Evolutionary conservation across 2,113 vertebrate species (phyloP), one percentile per base, ranked within the genome.

Genomic region (Dermatemys mawii): DNA sequence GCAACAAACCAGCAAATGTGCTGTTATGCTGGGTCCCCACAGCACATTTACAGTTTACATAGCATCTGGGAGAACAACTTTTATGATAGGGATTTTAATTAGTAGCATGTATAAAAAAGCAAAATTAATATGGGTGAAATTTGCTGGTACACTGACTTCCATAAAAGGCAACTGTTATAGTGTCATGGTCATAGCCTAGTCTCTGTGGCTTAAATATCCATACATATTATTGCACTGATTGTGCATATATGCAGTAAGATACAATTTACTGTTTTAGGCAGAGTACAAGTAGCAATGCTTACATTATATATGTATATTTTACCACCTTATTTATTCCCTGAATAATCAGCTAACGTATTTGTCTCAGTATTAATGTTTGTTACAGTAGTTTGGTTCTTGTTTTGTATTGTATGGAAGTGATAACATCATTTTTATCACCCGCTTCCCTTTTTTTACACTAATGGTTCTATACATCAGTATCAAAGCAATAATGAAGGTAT

Each of bases 61-160:
- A 96, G 94, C 96, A 96, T 96, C 96, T 96, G 96, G 97, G 94
- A 90, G 95, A 97, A 88, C 96, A 94, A 96, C 89, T 94, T 98
- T 97, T 95, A 97, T 96, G 93, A 92, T 91, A 95, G 90, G 92
- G 94, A 93, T 96, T 98, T 98, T 98, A 97, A 97, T 97, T 96
- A 97, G 95, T 70, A 80, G 21, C 75, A 91, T 96, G 96, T 97
- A 95, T 96, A 94, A 97, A 93, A 84, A 57, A 82, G 90, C 63
- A 2, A 93, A 93, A 91, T 95, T 96, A 96, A 94, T 95, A 95
- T 89, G 94, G 97, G 92, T 95, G 86, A 96, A 92, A 94, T 88
- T 96, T 97, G 96, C 96, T 94, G 95, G 90, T 95, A 88, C 32
- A 14, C 94, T 95, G 95, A 89, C 94, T 97, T 97, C 92, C 57